Evolutionary conservation across 2,113 vertebrate genomes (phyloP).

Genomic region (Syrrhaptes paradoxus): DNA sequence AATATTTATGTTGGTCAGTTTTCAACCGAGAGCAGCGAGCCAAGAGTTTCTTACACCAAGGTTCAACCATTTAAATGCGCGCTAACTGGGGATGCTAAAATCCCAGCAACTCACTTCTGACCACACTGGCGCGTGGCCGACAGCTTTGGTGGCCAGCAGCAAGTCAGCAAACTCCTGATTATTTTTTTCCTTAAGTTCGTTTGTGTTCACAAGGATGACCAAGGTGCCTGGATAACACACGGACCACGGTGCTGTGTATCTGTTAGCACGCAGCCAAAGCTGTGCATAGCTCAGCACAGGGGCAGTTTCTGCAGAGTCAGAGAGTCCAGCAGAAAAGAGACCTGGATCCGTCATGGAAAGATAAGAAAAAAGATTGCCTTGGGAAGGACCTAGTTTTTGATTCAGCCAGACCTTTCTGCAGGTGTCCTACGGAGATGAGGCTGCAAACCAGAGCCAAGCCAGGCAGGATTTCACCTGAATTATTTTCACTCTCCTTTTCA

Average conservation of each 20-base stretch:
- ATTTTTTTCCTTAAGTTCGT: background rate
- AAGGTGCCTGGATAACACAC: background rate
- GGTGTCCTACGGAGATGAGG: background rate
- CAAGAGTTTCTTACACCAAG: background rate
- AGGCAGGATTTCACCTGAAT: background rate
- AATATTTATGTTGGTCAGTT: background rate
- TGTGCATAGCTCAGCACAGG: background rate
- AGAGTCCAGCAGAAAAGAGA: background rate
- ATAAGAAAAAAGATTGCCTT: background rate
- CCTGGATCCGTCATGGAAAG: background rate
- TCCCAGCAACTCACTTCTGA: background rate
- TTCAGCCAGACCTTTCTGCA: background rate
- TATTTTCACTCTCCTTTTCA: background rate
- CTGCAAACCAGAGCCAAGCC: background rate
- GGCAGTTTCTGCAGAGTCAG: background rate
- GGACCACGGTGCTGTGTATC: accelerated
- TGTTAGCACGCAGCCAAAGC: background rate
- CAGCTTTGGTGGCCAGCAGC: background rate
- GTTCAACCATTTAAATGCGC: background rate
- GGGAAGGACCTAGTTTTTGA: background rate
- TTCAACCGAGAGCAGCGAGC: background rate
- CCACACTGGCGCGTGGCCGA: background rate
- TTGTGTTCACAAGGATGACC: background rate
- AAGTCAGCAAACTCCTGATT: background rate
- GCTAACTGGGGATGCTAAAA: background rate